Percentiles rank a stretch among this genome's conserved stretches.
Conservation (phyloP, 2,888 invertebrate genomes). For the Ptychoptera albimana region DNA sequence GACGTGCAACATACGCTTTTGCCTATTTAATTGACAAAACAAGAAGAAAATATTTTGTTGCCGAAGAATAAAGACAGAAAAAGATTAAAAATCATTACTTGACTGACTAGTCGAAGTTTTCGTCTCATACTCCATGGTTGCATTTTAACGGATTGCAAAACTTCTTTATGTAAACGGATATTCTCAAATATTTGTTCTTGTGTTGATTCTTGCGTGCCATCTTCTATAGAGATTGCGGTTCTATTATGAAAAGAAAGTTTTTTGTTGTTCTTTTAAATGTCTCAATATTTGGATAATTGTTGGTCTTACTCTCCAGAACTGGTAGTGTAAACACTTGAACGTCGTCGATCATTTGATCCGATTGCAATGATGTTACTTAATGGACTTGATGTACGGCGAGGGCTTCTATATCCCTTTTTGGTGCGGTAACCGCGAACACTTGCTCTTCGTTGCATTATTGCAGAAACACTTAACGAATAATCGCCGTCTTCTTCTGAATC, state of each 20-base stretch:
- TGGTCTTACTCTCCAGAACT: conserved; percentile 69
- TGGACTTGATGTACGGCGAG: conserved; percentile 42
- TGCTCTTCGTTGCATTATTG: conserved; percentile 63
- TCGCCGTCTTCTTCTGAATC: conserved; percentile 51
- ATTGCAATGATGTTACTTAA: conserved; percentile 28
- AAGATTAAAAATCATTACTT: conserved; percentile 27
- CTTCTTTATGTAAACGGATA: conserved; percentile 80
- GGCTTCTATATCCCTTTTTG: conserved; percentile 39
- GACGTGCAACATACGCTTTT: conserved; percentile 71
- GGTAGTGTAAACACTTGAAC: conserved; percentile 65
- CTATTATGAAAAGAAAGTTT: conserved; percentile 35
- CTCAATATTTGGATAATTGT: background rate
- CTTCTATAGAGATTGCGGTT: conserved; percentile 64
- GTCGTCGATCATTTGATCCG: conserved; percentile 31
- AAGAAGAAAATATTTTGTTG: conserved; percentile 2
- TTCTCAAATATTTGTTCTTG: conserved; percentile 85
- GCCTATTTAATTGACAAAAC: conserved; percentile 43
- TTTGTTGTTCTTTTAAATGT: background rate
- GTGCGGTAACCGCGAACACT: conserved; percentile 53
- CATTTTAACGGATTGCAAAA: conserved; percentile 69
- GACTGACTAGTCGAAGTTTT: conserved; percentile 64
- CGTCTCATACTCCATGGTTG: conserved; percentile 72
- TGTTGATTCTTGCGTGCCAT: conserved; percentile 44
- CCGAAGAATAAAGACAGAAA: no score
- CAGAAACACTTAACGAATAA: conserved; percentile 72